phyloP scores from a whole-genome alignment of 1,140 invertebrate species.

The Drosophila kepulauana region DNA sequence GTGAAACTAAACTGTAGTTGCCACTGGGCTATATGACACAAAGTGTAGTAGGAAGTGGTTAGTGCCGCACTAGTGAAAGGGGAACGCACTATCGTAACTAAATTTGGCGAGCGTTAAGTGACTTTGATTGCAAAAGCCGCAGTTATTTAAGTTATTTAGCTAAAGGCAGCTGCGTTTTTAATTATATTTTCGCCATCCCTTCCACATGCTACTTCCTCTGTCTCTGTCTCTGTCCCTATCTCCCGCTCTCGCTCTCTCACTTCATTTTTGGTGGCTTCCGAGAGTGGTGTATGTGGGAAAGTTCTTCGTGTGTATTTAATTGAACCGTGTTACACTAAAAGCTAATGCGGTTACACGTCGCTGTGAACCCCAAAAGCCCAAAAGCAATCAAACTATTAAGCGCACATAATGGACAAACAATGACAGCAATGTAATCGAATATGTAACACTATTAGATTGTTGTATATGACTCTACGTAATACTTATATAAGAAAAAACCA shows the following conservation, averaged over 20 bases:
- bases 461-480: background rate
- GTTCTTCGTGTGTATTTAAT: slow-evolving; percentile 26
- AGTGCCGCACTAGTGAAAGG: slow-evolving; percentile 12
- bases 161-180: slow-evolving; percentile 53
- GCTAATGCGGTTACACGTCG: slow-evolving; percentile 30
- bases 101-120: slow-evolving; percentile 50
- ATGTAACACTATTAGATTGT: background rate
- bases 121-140: slow-evolving; percentile 78
- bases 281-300: background rate
- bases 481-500: background rate
- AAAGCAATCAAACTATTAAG: slow-evolving; percentile 1
- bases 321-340: slow-evolving; percentile 38
- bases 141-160: slow-evolving; percentile 45
- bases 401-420: background rate
- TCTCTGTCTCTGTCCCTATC: too few species aligned
- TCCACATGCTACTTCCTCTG: background rate
- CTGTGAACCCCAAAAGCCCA: background rate
- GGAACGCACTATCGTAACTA: slow-evolving; percentile 36
- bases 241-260: background rate
- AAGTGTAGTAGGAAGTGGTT: background rate
- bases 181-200: slow-evolving; percentile 57
- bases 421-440: background rate
- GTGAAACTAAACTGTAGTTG: background rate
- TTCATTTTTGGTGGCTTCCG: background rate
- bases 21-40: background rate